Base-by-base conservation (phyloP, 2,797 vertebrate genomes). In the Dermochelys coriacea region DNA sequence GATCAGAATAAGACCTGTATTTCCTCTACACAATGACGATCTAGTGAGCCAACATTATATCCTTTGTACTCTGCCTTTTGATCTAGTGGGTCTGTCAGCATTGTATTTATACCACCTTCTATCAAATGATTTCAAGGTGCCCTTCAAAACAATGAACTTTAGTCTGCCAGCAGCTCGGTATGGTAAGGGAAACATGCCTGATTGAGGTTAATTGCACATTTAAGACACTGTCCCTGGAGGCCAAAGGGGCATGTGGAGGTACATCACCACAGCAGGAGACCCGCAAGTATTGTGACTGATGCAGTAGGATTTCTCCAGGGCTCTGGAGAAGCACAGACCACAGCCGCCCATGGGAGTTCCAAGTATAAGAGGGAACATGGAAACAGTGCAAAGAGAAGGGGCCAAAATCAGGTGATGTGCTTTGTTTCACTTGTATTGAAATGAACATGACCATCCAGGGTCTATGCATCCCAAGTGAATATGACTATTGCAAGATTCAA, bases 271-370 rank as follows among this genome's bases (percentile, higher is more conserved):
- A 23, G 54, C 31, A 29, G 80, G 18, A 89, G 14, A 68, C 59
- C 49, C 49, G 34, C 0, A 0, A 6, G 41, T 0, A 0, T 23
- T 54, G 59, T n/a, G n/a, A 71, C 4, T 54, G 47, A 52, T 37
- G 45, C 2, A 0, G 6, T 31, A 45, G 47, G 50, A 75, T 47
- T 23, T 51, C 74, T 3, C 2, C 2, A 89, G 57, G 91, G 6
- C 0, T 87, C 31, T 77, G 86, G 52, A 52, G 34, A 19, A 71
- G 19, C 0, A 0, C 0, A 23, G 49, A 31, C 51, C 85, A 16
- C 52, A 8, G 55, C 0, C 0, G 25, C 91, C 90, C 6, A 14
- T n/a, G 64, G 64, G 64, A 19, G n/a, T 37, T 23, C 64, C n/a
- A 37, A 12, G 64, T 10, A 37, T 86, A 85, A 85, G 77, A 51